A percentile compares a stretch with the other conserved stretches of the same genome.
These are phyloP conservation scores for Hydropsyche tenuis DNA, from an alignment of 1,140 invertebrate genomes.

Conservation along the genomic window DNA sequence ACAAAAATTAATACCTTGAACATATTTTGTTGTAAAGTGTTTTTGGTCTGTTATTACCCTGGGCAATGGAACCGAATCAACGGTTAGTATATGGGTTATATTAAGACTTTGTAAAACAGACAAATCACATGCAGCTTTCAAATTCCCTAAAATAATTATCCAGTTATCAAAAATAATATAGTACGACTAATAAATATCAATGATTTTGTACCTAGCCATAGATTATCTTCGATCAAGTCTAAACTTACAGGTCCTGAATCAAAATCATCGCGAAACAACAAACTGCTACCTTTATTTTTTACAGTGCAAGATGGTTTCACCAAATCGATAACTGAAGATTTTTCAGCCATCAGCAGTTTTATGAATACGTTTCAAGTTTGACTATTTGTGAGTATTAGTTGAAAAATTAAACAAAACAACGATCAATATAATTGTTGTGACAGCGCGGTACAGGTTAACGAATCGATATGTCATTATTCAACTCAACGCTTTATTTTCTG, in stretches of 20 bases:
- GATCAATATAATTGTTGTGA: no score
- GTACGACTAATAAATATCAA: slow-evolving; percentile 24
- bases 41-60: slow-evolving; percentile 71
- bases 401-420: no score
- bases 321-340: neutral
- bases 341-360: slow-evolving; percentile 16
- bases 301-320: neutral
- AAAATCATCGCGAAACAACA: slow-evolving; percentile 45
- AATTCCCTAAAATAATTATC: slow-evolving; percentile 67
- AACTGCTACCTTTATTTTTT: slow-evolving; percentile 40
- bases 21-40: slow-evolving; percentile 73
- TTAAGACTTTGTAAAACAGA: slow-evolving; percentile 70
- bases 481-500: no score
- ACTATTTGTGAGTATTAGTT: no score
- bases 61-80: slow-evolving; percentile 82
- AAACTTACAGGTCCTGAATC: slow-evolving; percentile 64
- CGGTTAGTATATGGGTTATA: slow-evolving; percentile 79
- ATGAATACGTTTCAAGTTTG: no score
- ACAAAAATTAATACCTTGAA: slow-evolving; percentile 67
- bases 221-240: slow-evolving; percentile 71
- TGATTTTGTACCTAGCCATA: slow-evolving; percentile 68
- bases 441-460: no score
- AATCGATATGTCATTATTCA: no score
- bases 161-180: neutral
- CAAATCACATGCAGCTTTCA: slow-evolving; percentile 78